Percentiles rank a stretch among this genome's conserved stretches.
phyloP scores from a whole-genome alignment of 2,888 invertebrate genomes.

The Noctua janthina region DNA sequence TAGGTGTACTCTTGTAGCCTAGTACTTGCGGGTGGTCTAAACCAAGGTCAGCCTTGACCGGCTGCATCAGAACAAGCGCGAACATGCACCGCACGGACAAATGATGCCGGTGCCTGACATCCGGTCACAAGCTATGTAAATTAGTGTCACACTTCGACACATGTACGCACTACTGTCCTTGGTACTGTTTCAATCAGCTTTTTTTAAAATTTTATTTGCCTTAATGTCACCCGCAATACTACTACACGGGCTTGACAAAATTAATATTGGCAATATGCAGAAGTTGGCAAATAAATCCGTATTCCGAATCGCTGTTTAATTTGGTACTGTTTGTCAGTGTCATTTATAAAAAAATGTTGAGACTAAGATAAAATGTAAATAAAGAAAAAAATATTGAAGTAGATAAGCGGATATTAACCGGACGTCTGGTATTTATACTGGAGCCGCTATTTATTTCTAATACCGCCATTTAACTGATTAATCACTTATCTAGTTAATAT shows the following conservation, averaged over 20 bases:
- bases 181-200: conserved; percentile 70
- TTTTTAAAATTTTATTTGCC: conserved; percentile 66
- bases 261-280: not conserved
- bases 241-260: not conserved
- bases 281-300: not conserved
- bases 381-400: conserved; percentile 8
- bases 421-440: conserved; percentile 36
- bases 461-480: conserved; percentile 31
- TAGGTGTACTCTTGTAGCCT: conserved; percentile 14
- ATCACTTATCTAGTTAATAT: conserved; percentile 34
- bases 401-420: conserved; percentile 45
- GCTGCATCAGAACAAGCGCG: conserved; percentile 68
- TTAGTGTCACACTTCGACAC: conserved; percentile 77
- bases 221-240: conserved; percentile 3
- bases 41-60: conserved; percentile 69
- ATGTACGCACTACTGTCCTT: conserved; percentile 80
- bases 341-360: conserved; percentile 18
- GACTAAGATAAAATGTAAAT: conserved; percentile 7
- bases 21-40: conserved; percentile 66
- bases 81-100: conserved; percentile 80
- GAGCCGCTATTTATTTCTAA: conserved; percentile 43
- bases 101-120: conserved; percentile 81
- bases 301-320: conserved; percentile 10
- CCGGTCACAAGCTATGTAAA: conserved; percentile 87
- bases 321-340: conserved; percentile 19